These are phyloP conservation scores for Nomada ruficornis DNA, from an alignment of 2,888 invertebrate genomes.

Conservation along the genomic window DNA sequence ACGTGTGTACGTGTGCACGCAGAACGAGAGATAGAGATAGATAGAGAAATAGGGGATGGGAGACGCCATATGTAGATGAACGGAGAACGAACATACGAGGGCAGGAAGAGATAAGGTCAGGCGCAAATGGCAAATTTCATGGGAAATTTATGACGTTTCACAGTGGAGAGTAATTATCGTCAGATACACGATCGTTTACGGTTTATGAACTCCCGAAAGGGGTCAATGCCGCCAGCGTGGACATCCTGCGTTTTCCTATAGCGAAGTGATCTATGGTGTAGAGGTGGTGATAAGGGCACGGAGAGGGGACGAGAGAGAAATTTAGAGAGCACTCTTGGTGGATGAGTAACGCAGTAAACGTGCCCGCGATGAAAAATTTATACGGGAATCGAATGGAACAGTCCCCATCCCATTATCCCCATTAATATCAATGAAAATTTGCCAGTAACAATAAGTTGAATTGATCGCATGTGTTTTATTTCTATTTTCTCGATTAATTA, in stretches of 20 bases:
- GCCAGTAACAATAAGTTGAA: not conserved
- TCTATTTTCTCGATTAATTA: no score
- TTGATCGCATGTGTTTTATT: no score
- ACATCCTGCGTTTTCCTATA: not conserved
- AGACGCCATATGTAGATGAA: not conserved
- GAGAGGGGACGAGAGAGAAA: not conserved
- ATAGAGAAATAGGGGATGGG: not conserved
- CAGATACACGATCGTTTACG: slow-evolving; percentile 69
- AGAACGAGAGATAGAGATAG: slow-evolving; percentile 3
- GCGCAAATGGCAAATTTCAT: slow-evolving; percentile 76
- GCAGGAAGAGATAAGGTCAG: slow-evolving; percentile 72
- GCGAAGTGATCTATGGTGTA: slow-evolving; percentile 2
- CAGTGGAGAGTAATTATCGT: slow-evolving; percentile 78
- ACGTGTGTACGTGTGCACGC: slow-evolving; percentile 1
- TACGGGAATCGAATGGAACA: not conserved
- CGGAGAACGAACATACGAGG: slow-evolving; percentile 38
- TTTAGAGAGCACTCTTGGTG: not conserved
- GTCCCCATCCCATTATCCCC: not conserved
- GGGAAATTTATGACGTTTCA: slow-evolving; percentile 78
- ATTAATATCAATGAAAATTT: slow-evolving; percentile 1
- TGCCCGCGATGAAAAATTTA: not conserved
- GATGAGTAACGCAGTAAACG: not conserved
- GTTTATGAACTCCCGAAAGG: slow-evolving; percentile 66
- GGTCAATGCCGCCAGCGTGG: slow-evolving; percentile 61
- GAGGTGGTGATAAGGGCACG: not conserved